Evolutionary conservation across 2,888 invertebrate species (phyloP), one percentile per base, ranked within the genome.

Genomic region (Apodemia zela): DNA sequence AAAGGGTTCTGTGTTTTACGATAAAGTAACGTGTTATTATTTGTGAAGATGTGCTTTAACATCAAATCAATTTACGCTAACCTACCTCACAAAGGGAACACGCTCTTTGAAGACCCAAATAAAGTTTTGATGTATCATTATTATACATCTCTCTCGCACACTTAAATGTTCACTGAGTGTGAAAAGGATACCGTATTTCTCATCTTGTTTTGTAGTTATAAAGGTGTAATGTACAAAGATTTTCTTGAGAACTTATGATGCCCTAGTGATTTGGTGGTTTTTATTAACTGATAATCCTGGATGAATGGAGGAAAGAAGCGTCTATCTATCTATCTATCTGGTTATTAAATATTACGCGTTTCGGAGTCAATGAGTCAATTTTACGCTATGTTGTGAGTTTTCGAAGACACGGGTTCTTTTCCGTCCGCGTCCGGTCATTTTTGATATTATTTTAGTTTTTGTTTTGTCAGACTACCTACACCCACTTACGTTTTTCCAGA

Each of bases 41-140:
- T 58, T 45, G 33, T 45, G 25, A 58, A 58, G 45, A 62, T 59
- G 47, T 62, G 33, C 59, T 62, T 45, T 25, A 45, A 60, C 25
- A 60, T 75, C 71, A 72, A 81, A 82, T 81, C 80, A 82, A 83
- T 82, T 81, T 76, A 77, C 73, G 71, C 74, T 76, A 73, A 73
- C 75, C 72, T 75, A 72, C 71, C 70, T 74, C 70, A 73, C 72
- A 61, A 61, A 61, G 61, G 58, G 49, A 64, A 64, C 59, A 61
- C 51, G 51, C 25, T 35, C 61, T 58, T 49, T 61, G 61, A 64
- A 49, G 49, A 59, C 42, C 62, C 58, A 45, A 58, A 38, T n/a
- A 25, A 58, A 45, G 51, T 25, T 54, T 54, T 25, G 21, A 54
- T 54, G 51, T 60, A 38, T 42, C 45, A 47, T 45, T 42, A 73